These are phyloP conservation scores for Campoletis sonorensis DNA, from an alignment of 1,140 invertebrate genomes.

Conservation along the genomic window DNA sequence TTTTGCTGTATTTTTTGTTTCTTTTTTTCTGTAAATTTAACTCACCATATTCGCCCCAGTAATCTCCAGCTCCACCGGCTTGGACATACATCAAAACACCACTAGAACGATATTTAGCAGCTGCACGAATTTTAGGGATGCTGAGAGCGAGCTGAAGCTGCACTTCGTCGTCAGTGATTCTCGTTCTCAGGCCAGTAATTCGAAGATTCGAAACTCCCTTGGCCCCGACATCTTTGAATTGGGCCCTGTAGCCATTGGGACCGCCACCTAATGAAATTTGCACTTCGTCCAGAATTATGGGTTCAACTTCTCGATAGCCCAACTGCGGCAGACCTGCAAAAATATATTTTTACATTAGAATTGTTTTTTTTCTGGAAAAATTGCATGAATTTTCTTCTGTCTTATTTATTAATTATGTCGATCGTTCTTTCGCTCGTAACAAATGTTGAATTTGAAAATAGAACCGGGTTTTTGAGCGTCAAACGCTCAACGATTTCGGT, in stretches of 20 bases:
- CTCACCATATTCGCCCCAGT: slow-evolving; percentile 86
- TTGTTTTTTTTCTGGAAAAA: too few species aligned
- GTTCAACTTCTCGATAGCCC: slow-evolving; percentile 80
- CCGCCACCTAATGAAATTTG: slow-evolving; percentile 86
- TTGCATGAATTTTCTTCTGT: too few species aligned
- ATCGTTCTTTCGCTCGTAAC: too few species aligned
- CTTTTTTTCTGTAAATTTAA: not conserved
- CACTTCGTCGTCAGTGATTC: slow-evolving; percentile 78
- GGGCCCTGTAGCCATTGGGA: slow-evolving; percentile 86
- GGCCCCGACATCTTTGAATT: slow-evolving; percentile 86
- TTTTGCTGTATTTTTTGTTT: too few species aligned
- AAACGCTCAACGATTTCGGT: not conserved
- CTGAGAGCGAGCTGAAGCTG: slow-evolving; percentile 87
- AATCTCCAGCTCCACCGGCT: slow-evolving; percentile 88
- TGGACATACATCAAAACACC: slow-evolving; percentile 87
- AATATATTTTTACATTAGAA: not conserved
- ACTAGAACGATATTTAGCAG: slow-evolving; percentile 86
- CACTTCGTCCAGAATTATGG: slow-evolving; percentile 87
- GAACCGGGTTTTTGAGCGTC: too few species aligned
- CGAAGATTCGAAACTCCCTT: slow-evolving; percentile 87
- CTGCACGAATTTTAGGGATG: slow-evolving; percentile 86
- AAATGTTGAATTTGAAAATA: too few species aligned
- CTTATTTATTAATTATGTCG: too few species aligned
- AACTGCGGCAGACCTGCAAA: slow-evolving; percentile 69
- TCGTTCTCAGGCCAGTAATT: slow-evolving; percentile 83